phyloP scores from a whole-genome alignment of 2,888 invertebrate species.

The Vesta saturnalis region DNA sequence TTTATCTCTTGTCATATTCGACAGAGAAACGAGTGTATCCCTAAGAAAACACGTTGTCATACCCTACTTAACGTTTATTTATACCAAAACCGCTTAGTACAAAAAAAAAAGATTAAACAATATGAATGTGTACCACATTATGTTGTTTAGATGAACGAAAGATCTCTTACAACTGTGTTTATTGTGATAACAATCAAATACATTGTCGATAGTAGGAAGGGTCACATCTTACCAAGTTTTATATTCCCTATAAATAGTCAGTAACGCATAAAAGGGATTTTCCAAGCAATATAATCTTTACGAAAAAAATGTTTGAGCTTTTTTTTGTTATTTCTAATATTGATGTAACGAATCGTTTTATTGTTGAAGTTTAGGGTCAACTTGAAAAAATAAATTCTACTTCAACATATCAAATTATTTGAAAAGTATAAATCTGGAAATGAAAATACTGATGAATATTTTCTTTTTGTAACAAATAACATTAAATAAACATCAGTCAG shows the following conservation, averaged over 20 bases:
- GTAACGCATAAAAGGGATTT: constrained; percentile 21
- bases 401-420: constrained; percentile 11
- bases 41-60: constrained; percentile 3
- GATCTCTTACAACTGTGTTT: constrained; percentile 32
- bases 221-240: constrained; percentile 26
- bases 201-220: constrained; percentile 24
- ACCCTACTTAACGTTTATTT: not conserved
- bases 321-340: constrained; percentile 21
- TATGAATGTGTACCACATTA: constrained; percentile 16
- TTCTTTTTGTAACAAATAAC: not conserved
- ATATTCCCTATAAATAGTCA: constrained; percentile 24
- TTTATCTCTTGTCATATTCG: constrained; percentile 11
- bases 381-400: constrained; percentile 1
- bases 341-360: constrained; percentile 13
- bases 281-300: constrained; percentile 22
- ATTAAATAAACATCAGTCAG: constrained; percentile 29
- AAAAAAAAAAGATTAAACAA: constrained; percentile 24
- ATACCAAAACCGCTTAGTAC: not conserved
- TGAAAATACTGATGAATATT: constrained; percentile 2
- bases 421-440: not conserved
- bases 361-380: constrained; percentile 10
- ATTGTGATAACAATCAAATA: constrained; percentile 34
- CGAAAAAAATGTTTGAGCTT: constrained; percentile 10
- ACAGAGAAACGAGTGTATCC: not conserved
- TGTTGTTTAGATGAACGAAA: constrained; percentile 6